These are phyloP conservation scores for Drosophila kuntzei DNA, from an alignment of 2,888 invertebrate genomes.

Conservation along the genomic window DNA sequence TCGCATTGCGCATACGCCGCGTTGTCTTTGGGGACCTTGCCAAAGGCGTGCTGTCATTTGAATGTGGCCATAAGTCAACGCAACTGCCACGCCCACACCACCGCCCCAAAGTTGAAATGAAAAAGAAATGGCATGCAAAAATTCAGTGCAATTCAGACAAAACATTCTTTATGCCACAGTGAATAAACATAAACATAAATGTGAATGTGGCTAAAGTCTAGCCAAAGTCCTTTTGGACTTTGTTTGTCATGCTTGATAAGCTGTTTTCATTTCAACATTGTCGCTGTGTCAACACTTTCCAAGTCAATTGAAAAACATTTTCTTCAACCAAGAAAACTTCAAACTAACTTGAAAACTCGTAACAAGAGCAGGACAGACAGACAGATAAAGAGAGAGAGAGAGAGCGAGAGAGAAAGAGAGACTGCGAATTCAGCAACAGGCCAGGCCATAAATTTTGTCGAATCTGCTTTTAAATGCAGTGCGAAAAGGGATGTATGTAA, in stretches of 20 bases:
- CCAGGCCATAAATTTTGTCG: slow-evolving; percentile 25
- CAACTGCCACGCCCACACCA: slow-evolving; percentile 20
- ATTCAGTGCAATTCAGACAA: slow-evolving; percentile 5
- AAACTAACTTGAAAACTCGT: slow-evolving; percentile 12
- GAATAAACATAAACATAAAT: slow-evolving; percentile 1
- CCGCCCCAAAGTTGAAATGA: too few relatives aligned
- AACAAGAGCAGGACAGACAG: background rate
- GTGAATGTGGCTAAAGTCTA: slow-evolving; percentile 7
- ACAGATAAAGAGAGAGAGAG: background rate
- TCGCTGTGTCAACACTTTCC: slow-evolving; percentile 53
- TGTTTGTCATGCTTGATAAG: slow-evolving; percentile 47
- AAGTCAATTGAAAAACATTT: slow-evolving; percentile 51
- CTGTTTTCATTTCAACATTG: slow-evolving; percentile 31
- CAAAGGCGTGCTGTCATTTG: background rate
- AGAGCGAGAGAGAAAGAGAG: background rate
- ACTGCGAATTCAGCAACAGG: slow-evolving; percentile 30
- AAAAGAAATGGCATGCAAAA: slow-evolving; percentile 4
- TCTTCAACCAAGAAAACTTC: slow-evolving; percentile 21
- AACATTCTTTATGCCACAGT: slow-evolving; percentile 30
- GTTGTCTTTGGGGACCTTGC: slow-evolving; percentile 7
- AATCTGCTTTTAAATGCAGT: slow-evolving; percentile 13
- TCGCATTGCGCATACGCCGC: slow-evolving; percentile 50
- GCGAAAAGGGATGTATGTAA: slow-evolving; percentile 4
- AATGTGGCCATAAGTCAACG: slow-evolving; percentile 33
- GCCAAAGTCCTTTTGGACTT: background rate